Evolutionary conservation across 2,888 invertebrate genomes (phyloP), one percentile per base, ranked within the genome.

Genomic region (Eubasilissa splendida): DNA sequence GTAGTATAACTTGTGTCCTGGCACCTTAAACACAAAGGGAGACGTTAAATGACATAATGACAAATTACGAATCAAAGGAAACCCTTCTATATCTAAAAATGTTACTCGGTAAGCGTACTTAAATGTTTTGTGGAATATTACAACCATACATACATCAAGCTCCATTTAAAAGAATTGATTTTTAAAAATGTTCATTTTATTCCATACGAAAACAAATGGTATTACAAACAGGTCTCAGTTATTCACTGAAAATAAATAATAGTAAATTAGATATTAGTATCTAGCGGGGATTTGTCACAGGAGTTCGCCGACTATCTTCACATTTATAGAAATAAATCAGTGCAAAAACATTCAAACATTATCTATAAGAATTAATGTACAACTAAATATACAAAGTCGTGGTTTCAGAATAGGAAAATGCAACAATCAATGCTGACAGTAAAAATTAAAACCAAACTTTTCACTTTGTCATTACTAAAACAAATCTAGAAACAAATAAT

Each of bases 21-120:
- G 53, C 14, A 54, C 66, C 33, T 58, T 33, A 14, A 1, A 11
- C 14, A 22, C 50, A 7, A 7, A 70, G 54, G 70, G 70, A 54
- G 52, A 54, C 31, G 22, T 53, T 70, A 14, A 70, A 68, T 52
- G 50, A 68, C 52, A 14, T 8, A 68, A 53, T 76, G 76, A 76
- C 63, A 76, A 76, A 65, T 52, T 65, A n/a, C 31, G 31, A 63
- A 76, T 76, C 56, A 54, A 63, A 63, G 65, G 65, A 76, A 75
- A 75, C n/a, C 33, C 14, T 74, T 12, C 56, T 59, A 76, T 63
- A 63, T 12, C 22, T 73, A 58, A n/a, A 42, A 59, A n/a, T 12
- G 22, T 59, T 11, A 12, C n/a, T 5, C 7, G 42, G 42, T 42
- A 42, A 42, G 42, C 42, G 31, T 33, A 12, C 22, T 33, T 63